Conservation (phyloP, 2,797 vertebrate species). For the Alectoris magna region DNA sequence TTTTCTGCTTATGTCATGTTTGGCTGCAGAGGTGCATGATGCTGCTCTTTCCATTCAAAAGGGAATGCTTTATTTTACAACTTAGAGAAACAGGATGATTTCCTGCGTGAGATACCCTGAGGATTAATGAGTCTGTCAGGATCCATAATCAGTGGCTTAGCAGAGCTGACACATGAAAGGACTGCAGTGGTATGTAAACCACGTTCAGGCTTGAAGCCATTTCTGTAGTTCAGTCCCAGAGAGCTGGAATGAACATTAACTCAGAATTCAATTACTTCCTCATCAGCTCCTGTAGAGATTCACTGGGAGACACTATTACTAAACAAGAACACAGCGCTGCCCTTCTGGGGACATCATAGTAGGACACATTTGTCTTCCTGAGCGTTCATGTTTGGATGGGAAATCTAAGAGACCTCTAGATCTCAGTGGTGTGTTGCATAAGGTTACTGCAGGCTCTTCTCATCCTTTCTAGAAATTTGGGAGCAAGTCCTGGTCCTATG, state of each 20-base stretch:
- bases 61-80: neutral
- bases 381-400: neutral
- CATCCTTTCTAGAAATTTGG: neutral
- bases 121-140: slow-evolving; percentile 26
- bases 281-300: neutral
- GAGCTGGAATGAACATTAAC: slow-evolving; percentile 4
- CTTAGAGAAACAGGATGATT: neutral
- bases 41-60: neutral
- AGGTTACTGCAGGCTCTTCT: neutral
- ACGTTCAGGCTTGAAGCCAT: neutral
- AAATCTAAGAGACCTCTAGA: neutral
- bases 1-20: neutral
- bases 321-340: neutral
- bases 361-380: neutral
- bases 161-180: slow-evolving; percentile 22
- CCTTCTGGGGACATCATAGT: rapidly evolving
- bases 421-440: neutral
- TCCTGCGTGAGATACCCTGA: neutral
- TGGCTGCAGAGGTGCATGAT: neutral
- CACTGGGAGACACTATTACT: neutral
- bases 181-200: neutral
- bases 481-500: neutral
- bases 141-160: rapidly evolving
- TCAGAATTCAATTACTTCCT: slow-evolving; percentile 26
- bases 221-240: slow-evolving; percentile 1